Percentiles rank a stretch among this genome's conserved stretches.
These are phyloP conservation scores for Amyelois transitella DNA, from an alignment of 1,140 invertebrate genomes.

Conservation along the genomic window DNA sequence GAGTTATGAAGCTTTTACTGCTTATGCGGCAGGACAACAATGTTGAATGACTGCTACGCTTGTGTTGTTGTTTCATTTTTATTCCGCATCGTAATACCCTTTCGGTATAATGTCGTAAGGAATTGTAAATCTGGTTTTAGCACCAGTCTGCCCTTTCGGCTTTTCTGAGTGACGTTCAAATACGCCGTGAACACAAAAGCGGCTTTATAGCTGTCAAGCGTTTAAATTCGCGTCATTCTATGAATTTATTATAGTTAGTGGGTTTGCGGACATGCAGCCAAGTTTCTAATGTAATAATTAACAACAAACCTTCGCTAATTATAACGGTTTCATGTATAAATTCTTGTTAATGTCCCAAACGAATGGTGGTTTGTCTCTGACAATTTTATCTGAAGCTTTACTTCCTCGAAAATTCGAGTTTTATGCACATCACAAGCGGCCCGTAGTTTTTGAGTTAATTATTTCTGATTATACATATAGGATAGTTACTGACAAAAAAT, in stretches of 20 bases:
- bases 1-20: conserved; percentile 18
- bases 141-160: conserved; percentile 16
- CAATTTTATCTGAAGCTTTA: too few species aligned
- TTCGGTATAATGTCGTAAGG: neutral
- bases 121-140: neutral
- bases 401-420: too few species aligned
- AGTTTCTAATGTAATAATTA: neutral
- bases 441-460: too few species aligned
- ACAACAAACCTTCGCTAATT: neutral
- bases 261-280: neutral
- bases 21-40: neutral
- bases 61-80: neutral
- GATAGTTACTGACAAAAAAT: too few species aligned
- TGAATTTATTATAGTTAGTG: neutral
- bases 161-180: conserved; percentile 28
- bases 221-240: conserved; percentile 8
- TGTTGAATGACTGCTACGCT: neutral
- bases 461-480: too few species aligned
- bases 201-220: conserved; percentile 13
- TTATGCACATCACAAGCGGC: too few species aligned
- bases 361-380: neutral
- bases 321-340: neutral
- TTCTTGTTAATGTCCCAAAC: neutral
- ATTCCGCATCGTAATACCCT: neutral
- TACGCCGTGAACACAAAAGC: conserved; percentile 12